Evolutionary conservation across 2,113 vertebrate genomes (phyloP).

Genomic region (Leiothrix lutea): DNA sequence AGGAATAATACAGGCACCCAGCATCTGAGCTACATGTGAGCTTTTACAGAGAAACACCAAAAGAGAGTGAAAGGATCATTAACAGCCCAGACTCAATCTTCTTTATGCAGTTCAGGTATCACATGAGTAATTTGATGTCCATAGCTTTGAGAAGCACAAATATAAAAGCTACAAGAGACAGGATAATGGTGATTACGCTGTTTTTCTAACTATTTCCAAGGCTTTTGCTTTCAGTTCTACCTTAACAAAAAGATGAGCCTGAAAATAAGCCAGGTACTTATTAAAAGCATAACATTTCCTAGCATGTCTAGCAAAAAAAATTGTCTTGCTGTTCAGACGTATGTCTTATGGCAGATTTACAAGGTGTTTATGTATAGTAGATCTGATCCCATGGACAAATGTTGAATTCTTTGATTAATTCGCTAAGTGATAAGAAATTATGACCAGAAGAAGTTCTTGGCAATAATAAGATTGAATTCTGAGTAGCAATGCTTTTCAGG

Average conservation of each 20-base stretch:
- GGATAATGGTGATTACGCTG: slow-evolving; percentile 76
- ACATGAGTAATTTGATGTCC: slow-evolving; percentile 75
- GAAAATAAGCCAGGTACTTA: slow-evolving; percentile 71
- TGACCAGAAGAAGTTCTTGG: slow-evolving; percentile 37
- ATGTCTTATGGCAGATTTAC: slow-evolving; percentile 62
- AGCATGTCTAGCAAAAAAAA: slow-evolving; percentile 39
- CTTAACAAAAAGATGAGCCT: slow-evolving; percentile 74
- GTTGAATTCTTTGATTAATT: slow-evolving; percentile 64
- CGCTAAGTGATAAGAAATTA: slow-evolving; percentile 36
- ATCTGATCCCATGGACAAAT: slow-evolving; percentile 60
- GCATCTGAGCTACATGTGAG: slow-evolving; percentile 43
- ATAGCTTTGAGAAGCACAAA: slow-evolving; percentile 68
- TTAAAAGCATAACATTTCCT: slow-evolving; percentile 64
- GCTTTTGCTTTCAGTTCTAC: slow-evolving; percentile 74
- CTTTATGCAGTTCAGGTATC: slow-evolving; percentile 73
- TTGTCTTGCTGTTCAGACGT: slow-evolving; percentile 45
- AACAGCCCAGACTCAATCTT: slow-evolving; percentile 74
- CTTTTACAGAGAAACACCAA: slow-evolving; percentile 54
- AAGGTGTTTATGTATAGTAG: slow-evolving; percentile 4
- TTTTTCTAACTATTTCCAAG: slow-evolving; percentile 77
- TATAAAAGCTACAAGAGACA: slow-evolving; percentile 73
- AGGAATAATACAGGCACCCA: slow-evolving; percentile 50
- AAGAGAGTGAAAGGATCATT: slow-evolving; percentile 74
- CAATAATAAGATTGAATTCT: neutral
- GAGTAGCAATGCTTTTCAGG: neutral